Conservation (phyloP, 35 echinoderm and acorn worm genomes). For the Ophiothrix spiculata region DNA sequence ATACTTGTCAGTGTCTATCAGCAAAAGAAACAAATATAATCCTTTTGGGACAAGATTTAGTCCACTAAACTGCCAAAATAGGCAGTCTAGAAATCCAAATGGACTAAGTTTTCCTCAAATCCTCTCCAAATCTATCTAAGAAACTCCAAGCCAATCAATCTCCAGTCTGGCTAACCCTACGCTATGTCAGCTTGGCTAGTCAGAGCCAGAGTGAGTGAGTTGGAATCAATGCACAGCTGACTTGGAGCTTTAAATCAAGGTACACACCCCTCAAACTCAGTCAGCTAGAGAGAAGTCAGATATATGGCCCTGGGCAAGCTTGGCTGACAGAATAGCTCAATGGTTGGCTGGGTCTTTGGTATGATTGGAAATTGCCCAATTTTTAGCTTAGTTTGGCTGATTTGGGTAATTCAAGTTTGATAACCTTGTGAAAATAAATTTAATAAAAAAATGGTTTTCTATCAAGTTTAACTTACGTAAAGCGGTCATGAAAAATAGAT, state of each 20-base stretch:
- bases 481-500: no score
- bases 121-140: neutral
- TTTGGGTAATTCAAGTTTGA: no score
- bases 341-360: no score
- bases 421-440: no score
- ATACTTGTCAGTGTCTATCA: neutral
- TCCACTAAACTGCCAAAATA: neutral
- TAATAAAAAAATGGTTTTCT: no score
- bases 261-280: neutral
- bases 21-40: neutral
- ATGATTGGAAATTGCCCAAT: no score
- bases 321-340: no score
- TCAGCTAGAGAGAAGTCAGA: neutral
- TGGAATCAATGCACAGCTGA: neutral
- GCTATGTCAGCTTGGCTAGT: neutral
- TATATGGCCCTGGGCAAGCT: no score
- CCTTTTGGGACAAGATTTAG: neutral
- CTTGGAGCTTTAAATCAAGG: neutral
- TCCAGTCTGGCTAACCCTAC: neutral
- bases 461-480: no score
- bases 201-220: neutral
- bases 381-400: no score
- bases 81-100: conserved; percentile 10
- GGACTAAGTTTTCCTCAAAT: neutral
- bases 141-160: neutral